Base-by-base conservation (phyloP, 2,797 vertebrate genomes). In the Galagoides demidoff region DNA sequence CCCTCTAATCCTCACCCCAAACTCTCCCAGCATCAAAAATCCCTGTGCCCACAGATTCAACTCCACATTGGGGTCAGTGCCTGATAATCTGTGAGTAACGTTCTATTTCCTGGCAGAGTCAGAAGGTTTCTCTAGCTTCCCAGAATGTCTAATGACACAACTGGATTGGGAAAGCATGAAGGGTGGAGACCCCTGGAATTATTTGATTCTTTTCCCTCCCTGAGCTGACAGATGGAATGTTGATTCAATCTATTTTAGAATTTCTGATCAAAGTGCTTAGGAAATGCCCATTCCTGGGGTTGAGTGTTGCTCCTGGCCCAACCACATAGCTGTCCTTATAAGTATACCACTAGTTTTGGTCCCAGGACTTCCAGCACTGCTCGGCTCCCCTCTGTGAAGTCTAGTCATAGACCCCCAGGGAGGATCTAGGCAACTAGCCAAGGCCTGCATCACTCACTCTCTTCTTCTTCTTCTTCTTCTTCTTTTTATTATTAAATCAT, bases 381-480 rank as follows among this genome's bases (percentile, higher is more conserved):
- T 43, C 64, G 14, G 29, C 37, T 20, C 4, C 55, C 59, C 43
- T 34, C 3, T 20, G 31, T 13, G 83, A 43, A 1, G 11, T 43
- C 68, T 89, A 31, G 73, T 92, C 20, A 8, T 19, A 77, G 76
- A 63, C 23, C 45, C 22, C 4, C 16, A 2, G 45, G 14, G 49
- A 66, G 34, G 27, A 29, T 77, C 22, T 45, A 7, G 83, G 31
- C 57, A 57, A 19, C 37, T 34, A 20, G 49, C 63, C 64, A 45
- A n/a, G 22, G 25, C 52, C 37, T 0, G 3, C 17, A 0, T 1
- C 0, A 23, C 31, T 45, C 31, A 12, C 10, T 16, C 27, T 5
- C 12, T 59, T 31, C 52, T 52, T 64, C 39, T 43, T 43, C 39
- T 43, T n/a, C n/a, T n/a, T 43, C 39, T 43, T 43, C n/a, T n/a